These are phyloP conservation scores for Carduelis carduelis DNA, from an alignment of 2,797 vertebrate species.

Conservation along the genomic window DNA sequence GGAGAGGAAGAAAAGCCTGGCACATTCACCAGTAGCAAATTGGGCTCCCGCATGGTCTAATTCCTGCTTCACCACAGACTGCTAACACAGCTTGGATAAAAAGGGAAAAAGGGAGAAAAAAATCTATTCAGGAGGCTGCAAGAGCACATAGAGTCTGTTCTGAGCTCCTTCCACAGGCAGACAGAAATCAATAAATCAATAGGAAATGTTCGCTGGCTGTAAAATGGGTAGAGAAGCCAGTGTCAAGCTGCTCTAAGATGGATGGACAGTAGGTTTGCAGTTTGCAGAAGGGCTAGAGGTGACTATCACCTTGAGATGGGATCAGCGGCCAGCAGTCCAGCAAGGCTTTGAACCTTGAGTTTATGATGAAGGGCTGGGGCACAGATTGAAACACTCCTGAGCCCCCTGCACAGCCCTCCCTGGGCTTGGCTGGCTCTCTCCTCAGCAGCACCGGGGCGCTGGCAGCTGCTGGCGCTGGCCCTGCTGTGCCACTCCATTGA, in stretches of 20 bases:
- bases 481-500: slow-evolving; percentile 80
- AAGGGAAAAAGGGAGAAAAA: slow-evolving; percentile 82
- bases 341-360: slow-evolving; percentile 74
- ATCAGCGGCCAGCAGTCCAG: slow-evolving; percentile 74
- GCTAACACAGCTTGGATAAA: slow-evolving; percentile 84
- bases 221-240: slow-evolving; percentile 89
- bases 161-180: slow-evolving; percentile 90
- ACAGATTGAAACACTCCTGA: slow-evolving; percentile 48
- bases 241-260: slow-evolving; percentile 91
- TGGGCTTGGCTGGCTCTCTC: background rate
- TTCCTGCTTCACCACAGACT: slow-evolving; percentile 83
- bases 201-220: slow-evolving; percentile 94
- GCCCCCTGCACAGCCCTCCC: background rate
- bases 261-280: slow-evolving; percentile 85
- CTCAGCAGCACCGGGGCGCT: background rate
- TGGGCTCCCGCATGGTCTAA: slow-evolving; percentile 89
- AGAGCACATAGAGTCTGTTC: slow-evolving; percentile 88
- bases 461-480: slow-evolving; percentile 63
- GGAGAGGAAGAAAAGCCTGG: slow-evolving; percentile 72
- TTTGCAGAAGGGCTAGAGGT: slow-evolving; percentile 81
- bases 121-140: slow-evolving; percentile 86
- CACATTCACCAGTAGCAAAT: slow-evolving; percentile 78
- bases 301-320: slow-evolving; percentile 82
- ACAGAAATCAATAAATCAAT: slow-evolving; percentile 98
- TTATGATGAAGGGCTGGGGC: slow-evolving; percentile 75